Percentiles rank a stretch among this genome's conserved stretches.
Conservation (phyloP, 2,888 invertebrate species). For the Drosophila setosimentum region DNA sequence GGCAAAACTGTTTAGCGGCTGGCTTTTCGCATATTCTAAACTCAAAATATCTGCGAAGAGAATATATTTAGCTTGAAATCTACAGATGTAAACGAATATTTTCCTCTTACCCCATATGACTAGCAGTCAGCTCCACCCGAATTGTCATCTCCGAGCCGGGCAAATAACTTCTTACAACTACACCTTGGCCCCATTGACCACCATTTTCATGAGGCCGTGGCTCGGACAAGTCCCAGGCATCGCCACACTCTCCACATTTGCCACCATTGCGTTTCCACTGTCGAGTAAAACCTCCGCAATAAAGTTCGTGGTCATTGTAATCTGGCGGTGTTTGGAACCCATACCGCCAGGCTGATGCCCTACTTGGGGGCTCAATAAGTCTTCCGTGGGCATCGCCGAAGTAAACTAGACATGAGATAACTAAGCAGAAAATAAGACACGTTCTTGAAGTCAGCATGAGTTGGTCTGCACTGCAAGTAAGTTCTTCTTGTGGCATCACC, state of each 20-base stretch:
- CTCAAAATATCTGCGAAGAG: constrained; percentile 88
- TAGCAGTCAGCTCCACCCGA: constrained; percentile 94
- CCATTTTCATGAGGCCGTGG: constrained; percentile 94
- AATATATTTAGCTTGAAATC: neutral
- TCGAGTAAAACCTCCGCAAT: constrained; percentile 94
- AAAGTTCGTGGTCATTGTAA: constrained; percentile 95
- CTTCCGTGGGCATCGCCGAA: constrained; percentile 82
- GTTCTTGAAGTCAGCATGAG: neutral
- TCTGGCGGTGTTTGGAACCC: constrained; percentile 95
- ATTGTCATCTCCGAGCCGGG: constrained; percentile 89
- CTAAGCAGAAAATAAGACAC: constrained; percentile 19
- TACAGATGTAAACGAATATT: neutral
- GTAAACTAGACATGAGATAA: constrained; percentile 25
- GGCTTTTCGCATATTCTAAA: constrained; percentile 92
- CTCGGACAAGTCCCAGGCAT: constrained; percentile 90
- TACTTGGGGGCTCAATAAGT: constrained; percentile 92
- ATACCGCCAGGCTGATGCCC: constrained; percentile 95
- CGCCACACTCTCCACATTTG: constrained; percentile 95
- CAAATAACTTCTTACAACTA: constrained; percentile 92
- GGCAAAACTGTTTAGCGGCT: constrained; percentile 90
- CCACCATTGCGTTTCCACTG: constrained; percentile 93
- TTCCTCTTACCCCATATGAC: constrained; percentile 89
- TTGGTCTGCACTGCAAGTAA: neutral
- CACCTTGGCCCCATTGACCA: constrained; percentile 92
- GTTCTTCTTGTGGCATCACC: constrained; percentile 28